These are phyloP conservation scores for Agonum fuliginosum DNA, from an alignment of 2,888 invertebrate genomes.

Conservation along the genomic window DNA sequence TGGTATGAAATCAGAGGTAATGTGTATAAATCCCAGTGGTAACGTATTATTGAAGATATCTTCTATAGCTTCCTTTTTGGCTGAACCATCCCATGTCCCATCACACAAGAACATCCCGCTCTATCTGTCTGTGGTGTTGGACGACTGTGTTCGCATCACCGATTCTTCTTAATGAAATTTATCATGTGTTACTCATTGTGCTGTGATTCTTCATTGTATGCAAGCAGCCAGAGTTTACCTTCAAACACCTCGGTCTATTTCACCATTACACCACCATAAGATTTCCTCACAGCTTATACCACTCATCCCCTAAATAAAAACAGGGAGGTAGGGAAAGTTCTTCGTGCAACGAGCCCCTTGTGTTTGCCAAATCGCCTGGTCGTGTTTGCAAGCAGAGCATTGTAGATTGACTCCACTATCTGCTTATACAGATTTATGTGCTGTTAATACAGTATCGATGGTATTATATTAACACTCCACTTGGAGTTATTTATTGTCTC, in stretches of 20 bases:
- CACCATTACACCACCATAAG: slow-evolving; percentile 4
- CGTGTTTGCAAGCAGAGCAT: slow-evolving; percentile 68
- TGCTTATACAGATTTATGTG: slow-evolving; percentile 71
- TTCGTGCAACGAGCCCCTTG: not conserved
- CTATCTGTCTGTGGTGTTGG: slow-evolving; percentile 65
- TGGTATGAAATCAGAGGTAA: no score
- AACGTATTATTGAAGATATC: not conserved
- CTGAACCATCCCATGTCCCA: not conserved
- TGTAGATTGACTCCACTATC: slow-evolving; percentile 69
- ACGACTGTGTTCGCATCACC: slow-evolving; percentile 69
- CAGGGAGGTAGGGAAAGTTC: not conserved
- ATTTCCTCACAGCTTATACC: not conserved
- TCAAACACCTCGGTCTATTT: slow-evolving; percentile 42
- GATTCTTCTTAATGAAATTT: slow-evolving; percentile 70
- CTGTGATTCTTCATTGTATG: slow-evolving; percentile 64
- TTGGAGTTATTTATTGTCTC: slow-evolving; percentile 66
- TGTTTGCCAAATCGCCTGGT: slow-evolving; percentile 47
- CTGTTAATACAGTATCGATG: slow-evolving; percentile 68
- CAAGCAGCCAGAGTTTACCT: slow-evolving; percentile 51
- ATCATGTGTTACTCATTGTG: slow-evolving; percentile 70
- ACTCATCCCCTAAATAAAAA: not conserved
- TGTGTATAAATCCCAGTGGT: not conserved
- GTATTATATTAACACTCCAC: slow-evolving; percentile 68
- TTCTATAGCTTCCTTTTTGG: not conserved
- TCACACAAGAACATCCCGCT: slow-evolving; percentile 44